Conservation (phyloP, 2,797 vertebrate genomes). For the Telmatherina bonti region DNA sequence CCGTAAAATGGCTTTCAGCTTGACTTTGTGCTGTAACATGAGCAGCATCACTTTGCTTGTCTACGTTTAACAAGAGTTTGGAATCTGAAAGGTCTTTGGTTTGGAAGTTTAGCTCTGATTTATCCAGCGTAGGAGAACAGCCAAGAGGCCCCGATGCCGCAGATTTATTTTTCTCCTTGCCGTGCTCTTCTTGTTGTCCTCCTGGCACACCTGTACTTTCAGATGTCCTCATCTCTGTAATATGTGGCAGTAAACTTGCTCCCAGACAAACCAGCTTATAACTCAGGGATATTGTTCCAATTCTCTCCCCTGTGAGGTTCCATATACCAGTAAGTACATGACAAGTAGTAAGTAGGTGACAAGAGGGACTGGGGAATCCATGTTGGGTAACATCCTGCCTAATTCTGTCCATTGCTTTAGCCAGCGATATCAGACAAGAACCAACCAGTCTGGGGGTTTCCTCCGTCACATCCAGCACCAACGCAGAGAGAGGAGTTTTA, state of each 20-base stretch:
- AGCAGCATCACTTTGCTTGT: slow-evolving; percentile 1
- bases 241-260: slow-evolving; percentile 60
- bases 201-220: neutral
- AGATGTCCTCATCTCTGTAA: slow-evolving; percentile 48
- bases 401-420: slow-evolving; percentile 67
- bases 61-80: slow-evolving; percentile 12
- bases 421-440: slow-evolving; percentile 81
- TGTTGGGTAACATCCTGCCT: slow-evolving; percentile 60
- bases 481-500: slow-evolving; percentile 79
- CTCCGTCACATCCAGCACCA: slow-evolving; percentile 83
- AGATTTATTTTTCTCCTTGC: slow-evolving; percentile 1
- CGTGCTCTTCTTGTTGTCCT: slow-evolving; percentile 16
- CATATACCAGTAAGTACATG: slow-evolving; percentile 71
- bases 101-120: slow-evolving; percentile 14
- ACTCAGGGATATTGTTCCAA: slow-evolving; percentile 83
- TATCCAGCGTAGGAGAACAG: slow-evolving; percentile 3
- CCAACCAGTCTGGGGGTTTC: slow-evolving; percentile 81
- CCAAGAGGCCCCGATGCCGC: slow-evolving; percentile 5
- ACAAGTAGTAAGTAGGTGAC: too few species aligned
- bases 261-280: slow-evolving; percentile 87
- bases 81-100: slow-evolving; percentile 12
- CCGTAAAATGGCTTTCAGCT: slow-evolving; percentile 40
- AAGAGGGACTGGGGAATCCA: slow-evolving; percentile 64
- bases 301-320: slow-evolving; percentile 73
- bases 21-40: slow-evolving; percentile 36